A percentile compares a stretch with the other conserved stretches of the same genome.
Evolutionary conservation across 2,113 vertebrate genomes (phyloP).

Genomic region (Silurus glanis): DNA sequence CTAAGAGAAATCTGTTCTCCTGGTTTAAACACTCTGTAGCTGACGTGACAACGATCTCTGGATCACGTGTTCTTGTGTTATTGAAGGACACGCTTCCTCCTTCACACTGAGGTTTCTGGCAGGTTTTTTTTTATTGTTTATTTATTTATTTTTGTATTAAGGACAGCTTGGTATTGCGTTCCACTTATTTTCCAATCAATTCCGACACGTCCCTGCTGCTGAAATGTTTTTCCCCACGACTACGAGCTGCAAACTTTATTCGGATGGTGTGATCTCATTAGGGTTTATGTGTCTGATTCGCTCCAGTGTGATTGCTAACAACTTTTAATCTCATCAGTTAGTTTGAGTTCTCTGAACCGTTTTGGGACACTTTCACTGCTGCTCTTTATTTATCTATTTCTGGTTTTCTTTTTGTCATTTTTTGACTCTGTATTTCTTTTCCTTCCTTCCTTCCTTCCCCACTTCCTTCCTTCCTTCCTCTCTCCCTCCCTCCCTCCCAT

Average conservation of each 20-base stretch:
- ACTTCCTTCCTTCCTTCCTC: too few species aligned
- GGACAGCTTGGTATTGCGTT: background rate
- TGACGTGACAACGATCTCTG: background rate
- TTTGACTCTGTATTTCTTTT: background rate
- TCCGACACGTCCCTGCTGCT: background rate
- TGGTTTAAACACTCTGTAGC: background rate
- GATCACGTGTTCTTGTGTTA: background rate
- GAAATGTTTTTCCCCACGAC: background rate
- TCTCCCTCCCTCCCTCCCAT: too few species aligned
- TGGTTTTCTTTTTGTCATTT: background rate
- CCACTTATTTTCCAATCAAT: conserved; percentile 3
- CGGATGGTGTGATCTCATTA: conserved; percentile 12
- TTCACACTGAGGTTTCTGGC: background rate
- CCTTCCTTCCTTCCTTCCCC: background rate
- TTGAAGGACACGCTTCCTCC: background rate
- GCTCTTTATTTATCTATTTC: background rate
- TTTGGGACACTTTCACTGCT: background rate
- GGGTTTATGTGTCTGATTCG: conserved; percentile 10
- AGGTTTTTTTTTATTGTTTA: background rate
- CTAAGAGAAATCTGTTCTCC: background rate
- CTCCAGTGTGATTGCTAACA: background rate
- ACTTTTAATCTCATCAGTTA: background rate
- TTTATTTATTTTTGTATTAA: too few species aligned
- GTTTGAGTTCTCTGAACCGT: background rate
- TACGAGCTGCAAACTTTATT: background rate